Evolutionary conservation across 2,888 invertebrate genomes (phyloP), one percentile per base, ranked within the genome.

Genomic region (Drosophila nr. fundita): DNA sequence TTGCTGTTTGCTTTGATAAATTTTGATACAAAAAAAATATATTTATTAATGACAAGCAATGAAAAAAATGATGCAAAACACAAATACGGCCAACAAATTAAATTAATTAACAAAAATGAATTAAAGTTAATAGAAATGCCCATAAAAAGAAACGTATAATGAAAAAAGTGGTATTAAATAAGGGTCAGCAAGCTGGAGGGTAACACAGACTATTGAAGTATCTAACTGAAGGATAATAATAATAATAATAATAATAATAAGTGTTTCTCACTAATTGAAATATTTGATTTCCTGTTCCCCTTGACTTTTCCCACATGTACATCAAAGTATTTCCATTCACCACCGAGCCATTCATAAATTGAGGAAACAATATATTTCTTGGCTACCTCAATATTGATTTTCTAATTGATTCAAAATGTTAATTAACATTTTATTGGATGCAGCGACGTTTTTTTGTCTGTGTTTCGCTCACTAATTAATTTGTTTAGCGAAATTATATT

Each of bases 381-480:
- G 11, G 42, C 40, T 48, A 55, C 30, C 52, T 54, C 40, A 50
- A 36, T 30, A 27, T 18, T 36, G 38, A 8, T 11, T 38, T 62
- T 29, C 13, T 15, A 34, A 34, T 50, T n/a, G 30, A 11, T n/a
- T 8, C 7, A 0, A 53, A 42, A 27, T 67, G 76, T 29, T 75
- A 78, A 78, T 69, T 65, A n/a, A 49, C 21, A 55, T 76, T 79
- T 78, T 76, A 78, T 78, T 69, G 79, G 66, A 27, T 30, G 50
- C 49, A 59, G 53, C 54, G 40, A 29, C 45, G 60, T 66, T 60
- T 68, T 68, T 24, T 36, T 55, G n/a, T 38, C 38, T 38, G 27
- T 58, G 29, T 13, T 30, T 45, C 29, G 2, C 55, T 49, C 32
- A 55, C 64, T 78, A 78, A 78, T 73, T 67, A 29, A 61, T 66